phyloP scores from a whole-genome alignment of 2,888 invertebrate species.

The Orthosia gothica region DNA sequence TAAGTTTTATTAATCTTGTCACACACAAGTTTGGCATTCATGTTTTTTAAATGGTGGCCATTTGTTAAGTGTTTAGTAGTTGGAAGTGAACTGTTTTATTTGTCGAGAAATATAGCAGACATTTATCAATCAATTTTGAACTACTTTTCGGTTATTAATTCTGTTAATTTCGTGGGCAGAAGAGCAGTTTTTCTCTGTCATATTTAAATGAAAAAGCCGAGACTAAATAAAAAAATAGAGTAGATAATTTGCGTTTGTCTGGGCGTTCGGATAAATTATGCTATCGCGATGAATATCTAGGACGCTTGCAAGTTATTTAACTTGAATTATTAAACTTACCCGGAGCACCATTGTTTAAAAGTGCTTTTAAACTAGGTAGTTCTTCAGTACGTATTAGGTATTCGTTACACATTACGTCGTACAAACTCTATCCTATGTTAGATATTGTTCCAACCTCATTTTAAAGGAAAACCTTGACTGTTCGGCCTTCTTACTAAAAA shows the following conservation, averaged over 20 bases:
- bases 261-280: background rate
- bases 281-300: constrained; percentile 1
- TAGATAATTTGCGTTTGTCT: background rate
- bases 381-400: constrained; percentile 30
- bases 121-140: constrained; percentile 59
- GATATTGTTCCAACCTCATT: background rate
- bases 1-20: constrained; percentile 66
- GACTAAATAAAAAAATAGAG: background rate
- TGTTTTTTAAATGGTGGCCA: constrained; percentile 62
- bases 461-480: constrained; percentile 1
- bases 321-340: constrained; percentile 50
- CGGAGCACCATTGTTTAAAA: constrained; percentile 27
- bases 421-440: constrained; percentile 3
- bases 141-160: constrained; percentile 10
- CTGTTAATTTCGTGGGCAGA: constrained; percentile 1
- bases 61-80: constrained; percentile 64
- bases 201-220: background rate
- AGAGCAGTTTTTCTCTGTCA: background rate
- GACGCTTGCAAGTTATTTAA: constrained; percentile 42
- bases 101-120: constrained; percentile 39
- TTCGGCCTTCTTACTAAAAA: constrained; percentile 30
- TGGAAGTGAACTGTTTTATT: constrained; percentile 52
- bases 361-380: constrained; percentile 26
- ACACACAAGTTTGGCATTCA: constrained; percentile 57
- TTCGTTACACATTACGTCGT: constrained; percentile 26